phyloP scores from a whole-genome alignment of 2,113 vertebrate genomes.

The Azemiops feae region DNA sequence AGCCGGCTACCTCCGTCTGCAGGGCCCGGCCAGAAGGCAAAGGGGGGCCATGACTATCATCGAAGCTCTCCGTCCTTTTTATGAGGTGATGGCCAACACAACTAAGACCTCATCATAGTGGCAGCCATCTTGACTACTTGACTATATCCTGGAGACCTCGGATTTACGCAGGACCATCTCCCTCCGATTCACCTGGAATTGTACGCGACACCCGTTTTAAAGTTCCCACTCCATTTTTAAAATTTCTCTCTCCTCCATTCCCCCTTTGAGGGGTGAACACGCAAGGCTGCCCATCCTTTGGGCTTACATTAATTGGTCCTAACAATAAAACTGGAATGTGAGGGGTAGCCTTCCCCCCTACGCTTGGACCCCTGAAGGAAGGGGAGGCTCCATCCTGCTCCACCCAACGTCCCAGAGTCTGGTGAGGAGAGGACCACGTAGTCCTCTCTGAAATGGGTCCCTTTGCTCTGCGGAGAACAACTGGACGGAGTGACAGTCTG shows the following conservation, averaged over 20 bases:
- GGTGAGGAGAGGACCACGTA: not conserved
- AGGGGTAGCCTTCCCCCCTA: not conserved
- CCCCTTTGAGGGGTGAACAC: not conserved
- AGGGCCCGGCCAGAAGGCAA: not conserved
- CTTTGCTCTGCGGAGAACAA: not conserved
- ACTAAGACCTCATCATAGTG: not conserved
- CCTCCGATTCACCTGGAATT: not conserved
- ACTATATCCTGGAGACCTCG: not conserved
- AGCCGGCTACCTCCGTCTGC: not conserved
- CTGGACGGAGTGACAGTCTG: rapidly evolving
- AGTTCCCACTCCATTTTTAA: not conserved
- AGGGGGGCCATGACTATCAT: not conserved
- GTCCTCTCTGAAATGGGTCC: not conserved
- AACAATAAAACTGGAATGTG: not conserved
- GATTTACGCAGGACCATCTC: not conserved
- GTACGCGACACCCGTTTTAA: not conserved
- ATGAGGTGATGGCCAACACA: not conserved
- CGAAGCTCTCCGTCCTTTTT: not conserved
- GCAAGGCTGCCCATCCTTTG: not conserved
- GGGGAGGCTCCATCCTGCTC: not conserved
- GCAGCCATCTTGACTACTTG: not conserved
- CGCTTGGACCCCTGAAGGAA: not conserved
- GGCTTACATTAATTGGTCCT: not conserved
- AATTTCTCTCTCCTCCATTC: not conserved
- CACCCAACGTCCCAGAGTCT: not conserved